phyloP scores from a whole-genome alignment of 2,888 invertebrate species.

The Tryphoninae sp. region DNA sequence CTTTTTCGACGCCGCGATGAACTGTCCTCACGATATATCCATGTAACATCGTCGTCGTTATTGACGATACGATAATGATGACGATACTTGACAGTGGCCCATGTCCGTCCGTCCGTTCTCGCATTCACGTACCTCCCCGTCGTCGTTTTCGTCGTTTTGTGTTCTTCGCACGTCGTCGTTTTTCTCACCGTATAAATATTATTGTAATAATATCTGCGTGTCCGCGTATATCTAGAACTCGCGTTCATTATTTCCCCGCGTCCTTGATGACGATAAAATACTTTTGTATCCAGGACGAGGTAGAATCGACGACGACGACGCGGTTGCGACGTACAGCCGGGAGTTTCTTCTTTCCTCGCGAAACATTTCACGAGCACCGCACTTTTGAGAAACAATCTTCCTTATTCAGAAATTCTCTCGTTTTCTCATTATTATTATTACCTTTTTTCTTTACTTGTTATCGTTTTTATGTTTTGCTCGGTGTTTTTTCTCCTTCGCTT shows the following conservation, averaged over 20 bases:
- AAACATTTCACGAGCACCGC: conserved; percentile 52
- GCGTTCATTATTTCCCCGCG: conserved; percentile 54
- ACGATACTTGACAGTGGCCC: conserved; percentile 34
- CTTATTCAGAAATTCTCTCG: neutral
- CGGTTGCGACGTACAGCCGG: conserved; percentile 53
- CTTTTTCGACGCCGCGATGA: conserved; percentile 13
- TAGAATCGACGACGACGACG: conserved; percentile 36
- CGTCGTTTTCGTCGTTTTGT: conserved; percentile 17
- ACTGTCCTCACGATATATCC: conserved; percentile 13
- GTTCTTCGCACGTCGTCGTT: conserved; percentile 23
- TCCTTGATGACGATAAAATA: conserved; percentile 41
- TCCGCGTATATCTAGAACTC: conserved; percentile 46
- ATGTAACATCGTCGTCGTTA: conserved; percentile 45
- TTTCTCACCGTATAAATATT: conserved; percentile 50
- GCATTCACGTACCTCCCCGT: neutral
- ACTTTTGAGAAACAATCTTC: neutral
- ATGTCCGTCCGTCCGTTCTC: conserved; percentile 39
- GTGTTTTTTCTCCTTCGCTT: conserved; percentile 10
- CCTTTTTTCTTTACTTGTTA: neutral
- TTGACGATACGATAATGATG: conserved; percentile 3
- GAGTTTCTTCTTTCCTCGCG: conserved; percentile 49
- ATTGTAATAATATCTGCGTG: conserved; percentile 51
- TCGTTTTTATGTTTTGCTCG: neutral
- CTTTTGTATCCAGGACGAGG: conserved; percentile 46
- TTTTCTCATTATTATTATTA: neutral